phyloP scores from a whole-genome alignment of 2,888 invertebrate species.

The Epistrophe eligans region DNA sequence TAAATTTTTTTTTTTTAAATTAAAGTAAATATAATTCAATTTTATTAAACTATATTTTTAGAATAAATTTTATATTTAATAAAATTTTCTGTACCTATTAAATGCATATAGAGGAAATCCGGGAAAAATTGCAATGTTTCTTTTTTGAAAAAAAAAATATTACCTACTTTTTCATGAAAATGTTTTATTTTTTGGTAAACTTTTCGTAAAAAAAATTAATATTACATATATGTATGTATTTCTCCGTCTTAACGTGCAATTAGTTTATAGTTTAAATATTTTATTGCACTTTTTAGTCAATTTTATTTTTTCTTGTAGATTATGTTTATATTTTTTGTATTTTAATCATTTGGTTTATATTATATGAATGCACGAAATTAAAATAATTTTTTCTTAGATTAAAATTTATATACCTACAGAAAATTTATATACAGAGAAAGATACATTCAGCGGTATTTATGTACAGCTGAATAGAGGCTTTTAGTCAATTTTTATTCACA shows the following conservation, averaged over 20 bases:
- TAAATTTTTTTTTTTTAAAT: constrained; percentile 56
- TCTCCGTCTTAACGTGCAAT: constrained; percentile 62
- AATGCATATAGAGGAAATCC: constrained; percentile 76
- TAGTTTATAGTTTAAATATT: constrained; percentile 54
- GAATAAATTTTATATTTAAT: constrained; percentile 30
- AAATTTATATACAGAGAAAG: constrained; percentile 24
- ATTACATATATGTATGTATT: constrained; percentile 10
- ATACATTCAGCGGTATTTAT: constrained; percentile 46
- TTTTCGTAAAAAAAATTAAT: constrained; percentile 12
- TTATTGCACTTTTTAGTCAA: constrained; percentile 68
- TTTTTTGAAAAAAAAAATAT: constrained; percentile 43
- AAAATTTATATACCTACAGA: constrained; percentile 27
- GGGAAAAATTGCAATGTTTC: constrained; percentile 77
- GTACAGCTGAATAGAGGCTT: constrained; percentile 68
- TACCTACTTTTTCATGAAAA: constrained; percentile 48
- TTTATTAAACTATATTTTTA: constrained; percentile 33
- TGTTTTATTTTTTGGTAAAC: constrained; percentile 46
- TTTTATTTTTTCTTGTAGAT: constrained; percentile 40
- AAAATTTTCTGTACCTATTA: constrained; percentile 69
- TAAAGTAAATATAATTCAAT: constrained; percentile 8
- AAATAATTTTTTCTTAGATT: constrained; percentile 13
- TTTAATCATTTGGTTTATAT: constrained; percentile 27
- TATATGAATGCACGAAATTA: constrained; percentile 34
- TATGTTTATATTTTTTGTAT: constrained; percentile 34
- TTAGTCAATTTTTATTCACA: constrained; percentile 75